Conservation (phyloP, 2,113 vertebrate genomes). For the Microcebus ravelobensis region DNA sequence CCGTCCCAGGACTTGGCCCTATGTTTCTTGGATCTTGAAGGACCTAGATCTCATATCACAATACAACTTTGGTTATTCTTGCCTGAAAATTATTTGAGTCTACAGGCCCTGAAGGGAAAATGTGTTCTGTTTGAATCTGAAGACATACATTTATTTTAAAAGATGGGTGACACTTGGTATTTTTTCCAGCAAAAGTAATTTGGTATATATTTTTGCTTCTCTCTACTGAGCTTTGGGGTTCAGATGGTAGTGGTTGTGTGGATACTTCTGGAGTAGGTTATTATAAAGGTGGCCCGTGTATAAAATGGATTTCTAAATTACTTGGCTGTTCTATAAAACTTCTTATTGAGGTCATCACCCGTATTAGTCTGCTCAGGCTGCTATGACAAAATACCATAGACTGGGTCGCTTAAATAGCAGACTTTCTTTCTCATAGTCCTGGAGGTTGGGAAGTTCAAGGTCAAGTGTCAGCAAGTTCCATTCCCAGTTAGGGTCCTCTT, state of each 20-base stretch:
- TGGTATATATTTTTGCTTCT: not conserved
- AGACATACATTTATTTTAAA: not conserved
- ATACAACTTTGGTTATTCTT: not conserved
- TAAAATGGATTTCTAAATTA: not conserved
- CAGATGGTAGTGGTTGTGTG: not conserved
- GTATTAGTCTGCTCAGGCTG: not conserved
- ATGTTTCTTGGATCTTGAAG: not conserved
- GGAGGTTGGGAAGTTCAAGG: not conserved
- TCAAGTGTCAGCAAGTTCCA: not conserved
- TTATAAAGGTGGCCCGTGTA: not conserved
- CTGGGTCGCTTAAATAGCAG: not conserved
- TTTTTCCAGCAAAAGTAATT: not conserved
- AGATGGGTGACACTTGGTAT: not conserved
- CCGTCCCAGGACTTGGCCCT: not conserved
- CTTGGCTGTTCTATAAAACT: not conserved
- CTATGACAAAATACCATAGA: not conserved
- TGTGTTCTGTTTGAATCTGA: not conserved
- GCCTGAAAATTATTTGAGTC: not conserved
- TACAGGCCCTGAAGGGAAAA: not conserved
- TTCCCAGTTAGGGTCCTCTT: not conserved
- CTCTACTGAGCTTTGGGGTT: not conserved
- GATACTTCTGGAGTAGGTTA: not conserved
- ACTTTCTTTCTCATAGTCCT: not conserved
- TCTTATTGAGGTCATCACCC: not conserved
- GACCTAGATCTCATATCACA: not conserved